Evolutionary conservation across 2,113 vertebrate species (phyloP).

Genomic region (Hypomesus transpacificus): DNA sequence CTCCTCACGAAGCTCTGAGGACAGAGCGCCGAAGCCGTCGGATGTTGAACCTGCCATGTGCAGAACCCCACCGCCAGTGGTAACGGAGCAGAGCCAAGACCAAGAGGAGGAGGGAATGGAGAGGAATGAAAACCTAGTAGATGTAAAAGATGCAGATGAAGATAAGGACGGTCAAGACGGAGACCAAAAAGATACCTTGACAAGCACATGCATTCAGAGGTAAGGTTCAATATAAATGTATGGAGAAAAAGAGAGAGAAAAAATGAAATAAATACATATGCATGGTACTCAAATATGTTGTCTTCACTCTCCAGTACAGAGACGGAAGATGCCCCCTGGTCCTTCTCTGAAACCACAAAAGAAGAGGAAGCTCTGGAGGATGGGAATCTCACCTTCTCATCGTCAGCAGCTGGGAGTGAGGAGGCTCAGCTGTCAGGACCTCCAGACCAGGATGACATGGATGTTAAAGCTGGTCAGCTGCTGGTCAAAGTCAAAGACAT

Average conservation of each 20-base stretch:
- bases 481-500: background rate
- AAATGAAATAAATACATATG: background rate
- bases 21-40: background rate
- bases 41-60: slow-evolving; percentile 1
- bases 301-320: slow-evolving; percentile 24
- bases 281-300: background rate
- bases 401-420: background rate
- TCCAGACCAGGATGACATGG: background rate
- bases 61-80: background rate
- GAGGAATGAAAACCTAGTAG: slow-evolving; percentile 18
- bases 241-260: background rate
- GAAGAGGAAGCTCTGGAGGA: background rate
- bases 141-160: slow-evolving; percentile 18
- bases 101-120: slow-evolving; percentile 11
- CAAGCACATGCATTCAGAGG: slow-evolving; percentile 31
- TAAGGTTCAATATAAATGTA: slow-evolving; percentile 10
- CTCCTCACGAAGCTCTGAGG: slow-evolving; percentile 8
- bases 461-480: background rate
- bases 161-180: slow-evolving; percentile 12
- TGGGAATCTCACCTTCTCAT: slow-evolving; percentile 7
- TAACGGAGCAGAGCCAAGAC: background rate
- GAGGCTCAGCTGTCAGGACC: slow-evolving; percentile 5
- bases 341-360: background rate
- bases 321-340: slow-evolving; percentile 1
- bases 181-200: slow-evolving; percentile 20